Evolutionary conservation across 1,140 invertebrate species (phyloP), one percentile per base, ranked within the genome.

Genomic region (Drosophila persimilis): DNA sequence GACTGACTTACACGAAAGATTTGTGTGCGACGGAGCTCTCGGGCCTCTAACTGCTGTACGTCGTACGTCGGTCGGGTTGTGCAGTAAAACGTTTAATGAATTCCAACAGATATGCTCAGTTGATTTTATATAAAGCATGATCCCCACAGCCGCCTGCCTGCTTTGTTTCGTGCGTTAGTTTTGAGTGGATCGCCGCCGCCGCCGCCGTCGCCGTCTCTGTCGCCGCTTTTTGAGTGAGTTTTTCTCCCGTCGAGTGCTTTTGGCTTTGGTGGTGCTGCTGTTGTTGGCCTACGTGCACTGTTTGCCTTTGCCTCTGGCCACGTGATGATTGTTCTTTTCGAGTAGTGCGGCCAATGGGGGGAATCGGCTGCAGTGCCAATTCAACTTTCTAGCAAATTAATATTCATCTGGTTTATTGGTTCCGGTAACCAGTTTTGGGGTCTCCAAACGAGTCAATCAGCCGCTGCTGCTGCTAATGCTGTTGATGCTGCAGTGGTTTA

Each of bases 31-130:
- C 45, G 54, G 54, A 43, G 53, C 50, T 46, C 22, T 61, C 62
- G 46, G 57, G 52, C 13, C 61, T 64, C 61, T 58, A 29, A 64
- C 62, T 55, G 64, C 65, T 69, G 44, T 69, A 64, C 62, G 71
- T 72, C 26, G 56, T 41, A 39, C 58, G 71, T 75, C 55, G 71
- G 72, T 79, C 80, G 74, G 80, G 61, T 65, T 88, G 86, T 90
- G 81, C 79, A 78, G 89, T 90, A 84, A 90, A 89, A 88, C 89
- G 89, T 75, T 90, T 90, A 90, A 90, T 90, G 89, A 90, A 89
- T 90, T 90, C 85, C 89, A 90, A 80, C 85, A 89, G 84, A 86
- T 89, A 83, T 86, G 89, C 72, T 89, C 85, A 89, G 89, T 90
- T 90, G 89, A 79, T 90, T 90, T 90, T 90, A 90, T 90, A 90